Base-by-base conservation (phyloP, 2,113 vertebrate genomes). In the Ophiodon elongatus region DNA sequence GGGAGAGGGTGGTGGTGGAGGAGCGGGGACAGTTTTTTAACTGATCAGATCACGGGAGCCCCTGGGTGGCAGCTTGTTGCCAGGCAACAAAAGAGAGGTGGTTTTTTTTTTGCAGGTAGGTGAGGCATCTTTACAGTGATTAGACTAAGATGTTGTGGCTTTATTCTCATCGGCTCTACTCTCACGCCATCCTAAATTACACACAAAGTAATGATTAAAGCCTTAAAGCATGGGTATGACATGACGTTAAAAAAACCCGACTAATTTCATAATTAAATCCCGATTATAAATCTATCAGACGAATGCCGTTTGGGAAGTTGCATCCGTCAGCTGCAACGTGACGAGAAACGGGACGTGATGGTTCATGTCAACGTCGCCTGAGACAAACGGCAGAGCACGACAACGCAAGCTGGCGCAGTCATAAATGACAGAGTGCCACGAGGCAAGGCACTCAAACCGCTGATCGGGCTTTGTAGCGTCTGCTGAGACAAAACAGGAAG, bases 51-150 rank as follows among this genome's bases (percentile, higher is more conserved):
- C 52, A 73, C 47, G 41, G 35, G 39, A 75, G 70, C 74, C 39
- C 15, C 67, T 88, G 93, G 90, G 88, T 91, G 91, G 91, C 89
- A 84, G 89, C 85, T 72, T 86, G 95, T 96, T 95, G 95, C 96
- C 94, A 95, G 93, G 95, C 95, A 96, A 96, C 95, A 92, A 91
- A 92, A 92, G 41, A 90, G 78, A 93, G 79, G 64, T 68, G 80
- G 80, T 80, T 91, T 85, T 83, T 86, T 52, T 52, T 21, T 52
- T 52, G 8, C 11, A 17, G 80, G 83, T 70, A 85, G 74, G 76
- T 82, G n/a, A 92, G 64, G 52, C 85, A 80, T 83, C 79, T 82
- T 80, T 62, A 76, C 69, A 79, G 76, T 35, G 76, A 83, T 82
- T 52, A 76, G 31, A 70, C 47, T 67, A 62, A 76, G 64, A 76